These are phyloP conservation scores for Dynastes grantii DNA, from an alignment of 2,888 invertebrate species.

Conservation along the genomic window DNA sequence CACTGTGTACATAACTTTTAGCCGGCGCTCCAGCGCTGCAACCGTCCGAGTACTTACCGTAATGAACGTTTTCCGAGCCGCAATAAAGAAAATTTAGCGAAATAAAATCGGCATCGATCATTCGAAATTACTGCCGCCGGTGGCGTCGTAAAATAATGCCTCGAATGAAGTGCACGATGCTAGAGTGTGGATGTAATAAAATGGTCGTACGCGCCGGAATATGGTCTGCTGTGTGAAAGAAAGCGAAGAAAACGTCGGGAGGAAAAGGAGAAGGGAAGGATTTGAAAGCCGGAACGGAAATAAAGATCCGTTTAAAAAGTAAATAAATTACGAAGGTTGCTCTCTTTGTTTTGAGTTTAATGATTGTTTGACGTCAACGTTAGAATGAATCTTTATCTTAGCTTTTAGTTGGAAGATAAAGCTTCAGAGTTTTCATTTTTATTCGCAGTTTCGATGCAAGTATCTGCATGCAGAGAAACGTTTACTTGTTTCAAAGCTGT, in stretches of 20 bases:
- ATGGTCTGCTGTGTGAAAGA: background rate
- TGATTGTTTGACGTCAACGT: no score
- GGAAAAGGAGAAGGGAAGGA: background rate
- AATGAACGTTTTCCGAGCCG: conserved; percentile 26
- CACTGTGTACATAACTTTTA: conserved; percentile 19
- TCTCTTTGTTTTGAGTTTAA: no score
- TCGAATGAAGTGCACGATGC: background rate
- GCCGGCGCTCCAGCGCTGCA: background rate
- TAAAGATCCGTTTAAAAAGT: no score
- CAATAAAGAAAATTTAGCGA: conserved; percentile 31
- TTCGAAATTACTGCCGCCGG: conserved; percentile 31
- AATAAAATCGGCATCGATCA: conserved; percentile 36
- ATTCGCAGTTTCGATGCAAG: no score
- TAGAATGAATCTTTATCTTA: no score
- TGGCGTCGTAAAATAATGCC: conserved; percentile 29
- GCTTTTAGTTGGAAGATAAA: no score
- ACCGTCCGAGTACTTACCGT: conserved; percentile 24
- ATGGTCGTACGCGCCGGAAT: background rate
- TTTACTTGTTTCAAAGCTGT: no score
- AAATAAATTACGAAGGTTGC: no score
- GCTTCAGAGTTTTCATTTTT: no score
- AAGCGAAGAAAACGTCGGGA: background rate
- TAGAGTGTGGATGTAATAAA: background rate
- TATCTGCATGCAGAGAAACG: no score
- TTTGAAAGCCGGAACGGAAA: no score